Evolutionary conservation across 1,140 invertebrate genomes (phyloP).

Genomic region (Colletes gigas): DNA sequence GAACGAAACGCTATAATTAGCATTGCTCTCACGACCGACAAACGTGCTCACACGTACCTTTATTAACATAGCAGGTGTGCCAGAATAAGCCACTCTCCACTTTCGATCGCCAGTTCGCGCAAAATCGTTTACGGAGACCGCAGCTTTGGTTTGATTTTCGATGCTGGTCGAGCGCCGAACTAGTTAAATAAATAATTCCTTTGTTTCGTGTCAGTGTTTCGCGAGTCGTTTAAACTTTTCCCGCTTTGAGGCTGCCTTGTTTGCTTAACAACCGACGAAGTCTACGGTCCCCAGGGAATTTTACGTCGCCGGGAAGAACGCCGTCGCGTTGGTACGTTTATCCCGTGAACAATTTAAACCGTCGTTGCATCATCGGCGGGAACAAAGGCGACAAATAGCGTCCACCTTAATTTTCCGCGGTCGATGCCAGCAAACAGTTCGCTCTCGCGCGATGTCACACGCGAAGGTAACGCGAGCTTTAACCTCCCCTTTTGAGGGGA

Average conservation of each 20-base stretch:
- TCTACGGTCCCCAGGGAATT: neutral
- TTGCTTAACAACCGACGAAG: neutral
- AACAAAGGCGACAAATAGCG: slow-evolving; percentile 20
- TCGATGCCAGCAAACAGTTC: slow-evolving; percentile 21
- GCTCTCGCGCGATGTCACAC: slow-evolving; percentile 38
- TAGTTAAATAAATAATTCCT: slow-evolving; percentile 13
- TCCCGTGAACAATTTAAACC: neutral
- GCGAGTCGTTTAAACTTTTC: neutral
- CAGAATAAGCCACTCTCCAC: too few species aligned
- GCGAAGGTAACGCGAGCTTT: slow-evolving; percentile 35
- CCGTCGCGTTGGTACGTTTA: neutral
- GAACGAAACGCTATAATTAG: too few species aligned
- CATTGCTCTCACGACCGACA: too few species aligned
- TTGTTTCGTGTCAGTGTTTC: neutral
- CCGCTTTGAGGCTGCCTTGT: neutral
- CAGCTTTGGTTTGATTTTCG: too few species aligned
- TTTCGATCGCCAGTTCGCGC: too few species aligned
- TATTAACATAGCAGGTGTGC: too few species aligned
- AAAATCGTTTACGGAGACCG: too few species aligned
- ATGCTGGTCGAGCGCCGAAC: neutral
- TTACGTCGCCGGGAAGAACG: neutral
- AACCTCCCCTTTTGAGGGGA: slow-evolving; percentile 6
- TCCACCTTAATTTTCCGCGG: slow-evolving; percentile 1
- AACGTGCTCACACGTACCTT: too few species aligned
- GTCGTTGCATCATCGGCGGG: neutral